Evolutionary conservation across 1,140 invertebrate species (phyloP), one percentile per base, ranked within the genome.

Genomic region (Whitmania pigra): DNA sequence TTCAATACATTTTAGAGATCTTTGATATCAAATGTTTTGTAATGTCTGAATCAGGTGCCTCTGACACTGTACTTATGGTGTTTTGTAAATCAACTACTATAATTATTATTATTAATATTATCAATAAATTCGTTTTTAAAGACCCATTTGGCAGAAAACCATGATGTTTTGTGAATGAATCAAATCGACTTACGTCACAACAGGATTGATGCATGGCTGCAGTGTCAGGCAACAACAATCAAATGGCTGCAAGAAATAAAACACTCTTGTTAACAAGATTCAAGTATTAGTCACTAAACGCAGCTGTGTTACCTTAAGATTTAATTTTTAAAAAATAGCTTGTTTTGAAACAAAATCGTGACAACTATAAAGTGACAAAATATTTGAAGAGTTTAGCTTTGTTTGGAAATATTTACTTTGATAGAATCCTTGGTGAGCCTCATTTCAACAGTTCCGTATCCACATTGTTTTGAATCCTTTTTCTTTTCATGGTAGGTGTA

Each of bases 401-500:
- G 43, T 36, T 2, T 36, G 40, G 53, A 49, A 20, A 66, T 20
- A 55, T 31, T 22, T 74, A 81, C 80, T 81, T 97, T 97, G 0
- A 99, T 87, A 0, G 94, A 95, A 86, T 99, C 96, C 82, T 95
- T 96, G 5, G 94, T 93, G 60, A 98, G 85, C 77, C 96, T 84
- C 78, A 81, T 76, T 55, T 79, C 77, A 71, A 84, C 78, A 20
- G 82, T 83, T 7, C 86, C 86, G 79, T 86, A 87, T 87, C 93
- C 93, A n/a, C 92, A 94, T 22, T 89, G 87, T 69, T 89, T 87
- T 11, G 92, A 92, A 80, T 99, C 97, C 79, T 94, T 97, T 79
- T 94, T 90, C 80, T 95, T 94, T 80, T 99, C 97, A 79, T 97
- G 91, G 79, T 99, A 99, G 0, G 94, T 96, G 79, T 99, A 99